Evolutionary conservation across 2,888 invertebrate genomes (phyloP).

Genomic region (Cremastobaeus sp.): DNA sequence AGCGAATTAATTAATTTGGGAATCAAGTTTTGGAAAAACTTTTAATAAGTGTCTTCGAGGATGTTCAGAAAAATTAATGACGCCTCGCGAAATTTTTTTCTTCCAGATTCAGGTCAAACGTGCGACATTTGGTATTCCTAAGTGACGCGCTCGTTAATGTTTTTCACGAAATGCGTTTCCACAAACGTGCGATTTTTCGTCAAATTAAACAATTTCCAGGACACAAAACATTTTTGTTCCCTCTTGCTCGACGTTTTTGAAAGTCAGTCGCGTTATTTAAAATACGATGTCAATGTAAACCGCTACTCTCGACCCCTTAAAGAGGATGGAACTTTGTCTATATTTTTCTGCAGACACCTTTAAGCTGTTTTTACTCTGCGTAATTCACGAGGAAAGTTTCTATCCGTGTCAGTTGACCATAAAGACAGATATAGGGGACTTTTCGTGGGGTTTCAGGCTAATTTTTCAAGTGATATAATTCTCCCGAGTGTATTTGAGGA

Average conservation of each 20-base stretch:
- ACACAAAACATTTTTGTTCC: neutral
- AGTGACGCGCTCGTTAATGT: too few relatives aligned
- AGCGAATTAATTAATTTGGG: too few relatives aligned
- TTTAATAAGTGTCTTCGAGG: too few relatives aligned
- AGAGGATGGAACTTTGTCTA: slow-evolving; percentile 46
- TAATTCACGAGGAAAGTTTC: slow-evolving; percentile 52
- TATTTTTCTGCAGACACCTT: slow-evolving; percentile 40
- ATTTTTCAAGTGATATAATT: slow-evolving; percentile 53
- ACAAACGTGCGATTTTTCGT: neutral
- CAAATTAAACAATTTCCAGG: slow-evolving; percentile 2
- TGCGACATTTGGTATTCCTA: too few relatives aligned
- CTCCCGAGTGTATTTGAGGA: slow-evolving; percentile 41
- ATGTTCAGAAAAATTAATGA: too few relatives aligned
- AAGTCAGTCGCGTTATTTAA: neutral
- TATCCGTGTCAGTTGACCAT: slow-evolving; percentile 52
- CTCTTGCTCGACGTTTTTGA: neutral
- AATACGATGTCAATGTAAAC: slow-evolving; percentile 28
- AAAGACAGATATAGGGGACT: slow-evolving; percentile 42
- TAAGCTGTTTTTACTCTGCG: slow-evolving; percentile 22
- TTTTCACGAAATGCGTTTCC: too few relatives aligned
- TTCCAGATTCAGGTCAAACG: too few relatives aligned
- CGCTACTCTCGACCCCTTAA: slow-evolving; percentile 26
- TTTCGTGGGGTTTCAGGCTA: slow-evolving; percentile 36
- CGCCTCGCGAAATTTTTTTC: too few relatives aligned
- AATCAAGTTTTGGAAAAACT: too few relatives aligned